Conservation (phyloP, 1,140 invertebrate species). For the Mylabris phalerata region DNA sequence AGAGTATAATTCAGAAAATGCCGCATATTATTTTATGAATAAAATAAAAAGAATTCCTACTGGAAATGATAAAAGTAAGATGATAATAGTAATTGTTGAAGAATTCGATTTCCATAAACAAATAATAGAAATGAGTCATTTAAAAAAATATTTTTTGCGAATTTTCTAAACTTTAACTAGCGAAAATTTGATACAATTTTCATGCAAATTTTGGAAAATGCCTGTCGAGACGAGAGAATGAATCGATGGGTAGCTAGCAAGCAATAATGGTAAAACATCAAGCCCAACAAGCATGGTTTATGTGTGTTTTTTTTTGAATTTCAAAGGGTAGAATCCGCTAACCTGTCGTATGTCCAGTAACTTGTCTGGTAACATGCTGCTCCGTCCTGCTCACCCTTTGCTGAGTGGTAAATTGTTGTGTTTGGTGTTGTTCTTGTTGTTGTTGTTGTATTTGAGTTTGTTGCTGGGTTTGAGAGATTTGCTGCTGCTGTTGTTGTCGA, state of each 20-base stretch:
- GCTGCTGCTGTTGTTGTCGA: slow-evolving; percentile 43
- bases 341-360: slow-evolving; percentile 74
- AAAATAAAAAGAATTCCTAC: too few species aligned
- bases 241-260: too few species aligned
- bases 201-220: neutral
- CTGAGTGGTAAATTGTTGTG: slow-evolving; percentile 53
- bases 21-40: neutral
- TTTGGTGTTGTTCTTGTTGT: slow-evolving; percentile 48
- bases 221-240: too few species aligned
- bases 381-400: slow-evolving; percentile 63
- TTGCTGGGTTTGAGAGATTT: slow-evolving; percentile 45
- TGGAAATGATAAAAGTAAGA: too few species aligned
- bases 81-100: too few species aligned
- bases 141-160: too few species aligned
- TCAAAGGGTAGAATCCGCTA: slow-evolving; percentile 37
- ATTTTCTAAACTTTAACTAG: too few species aligned
- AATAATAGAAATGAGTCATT: too few species aligned
- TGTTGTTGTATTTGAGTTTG: slow-evolving; percentile 49
- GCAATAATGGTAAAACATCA: too few species aligned
- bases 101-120: too few species aligned
- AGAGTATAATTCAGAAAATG: neutral
- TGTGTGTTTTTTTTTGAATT: neutral
- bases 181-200: neutral
- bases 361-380: slow-evolving; percentile 67
- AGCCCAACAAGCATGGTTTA: neutral